phyloP scores from a whole-genome alignment of 92 coral and sea anemone species.

The Anthopleura xanthogrammica region DNA sequence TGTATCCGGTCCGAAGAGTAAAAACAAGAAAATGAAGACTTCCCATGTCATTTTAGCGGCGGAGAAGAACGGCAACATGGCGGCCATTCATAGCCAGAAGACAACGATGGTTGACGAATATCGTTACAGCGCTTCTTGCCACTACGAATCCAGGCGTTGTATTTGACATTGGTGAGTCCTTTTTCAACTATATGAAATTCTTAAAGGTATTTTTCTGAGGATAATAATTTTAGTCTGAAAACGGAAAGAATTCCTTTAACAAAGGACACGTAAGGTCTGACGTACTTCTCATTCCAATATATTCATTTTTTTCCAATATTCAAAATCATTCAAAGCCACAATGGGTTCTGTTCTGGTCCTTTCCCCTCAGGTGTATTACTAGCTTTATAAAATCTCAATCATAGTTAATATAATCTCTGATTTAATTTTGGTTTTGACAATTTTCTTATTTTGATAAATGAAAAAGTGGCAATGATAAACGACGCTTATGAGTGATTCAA shows the following conservation, averaged over 20 bases:
- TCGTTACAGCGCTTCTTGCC: slow-evolving; percentile 60
- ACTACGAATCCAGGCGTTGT: slow-evolving; percentile 97
- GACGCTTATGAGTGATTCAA: no score
- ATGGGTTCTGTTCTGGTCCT: no score
- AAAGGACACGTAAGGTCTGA: background rate
- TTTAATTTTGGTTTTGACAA: no score
- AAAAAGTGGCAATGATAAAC: no score
- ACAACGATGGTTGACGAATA: slow-evolving; percentile 35
- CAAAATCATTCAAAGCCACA: no score
- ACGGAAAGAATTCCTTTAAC: background rate
- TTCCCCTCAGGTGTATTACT: no score
- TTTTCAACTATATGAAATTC: background rate
- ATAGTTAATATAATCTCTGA: no score
- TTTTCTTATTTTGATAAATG: no score
- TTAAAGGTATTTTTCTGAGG: background rate
- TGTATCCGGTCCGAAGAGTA: slow-evolving; percentile 74
- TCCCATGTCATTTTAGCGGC: slow-evolving; percentile 20
- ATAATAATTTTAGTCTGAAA: background rate
- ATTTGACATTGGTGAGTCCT: slow-evolving; percentile 85
- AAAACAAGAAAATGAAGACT: slow-evolving; percentile 50
- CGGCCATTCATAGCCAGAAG: slow-evolving; percentile 43
- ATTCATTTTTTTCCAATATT: no score
- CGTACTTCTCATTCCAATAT: background rate
- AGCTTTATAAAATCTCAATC: no score
- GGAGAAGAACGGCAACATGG: slow-evolving; percentile 37